These are phyloP conservation scores for Sebastes hubbsi DNA, from an alignment of 2,797 vertebrate genomes.

Conservation along the genomic window DNA sequence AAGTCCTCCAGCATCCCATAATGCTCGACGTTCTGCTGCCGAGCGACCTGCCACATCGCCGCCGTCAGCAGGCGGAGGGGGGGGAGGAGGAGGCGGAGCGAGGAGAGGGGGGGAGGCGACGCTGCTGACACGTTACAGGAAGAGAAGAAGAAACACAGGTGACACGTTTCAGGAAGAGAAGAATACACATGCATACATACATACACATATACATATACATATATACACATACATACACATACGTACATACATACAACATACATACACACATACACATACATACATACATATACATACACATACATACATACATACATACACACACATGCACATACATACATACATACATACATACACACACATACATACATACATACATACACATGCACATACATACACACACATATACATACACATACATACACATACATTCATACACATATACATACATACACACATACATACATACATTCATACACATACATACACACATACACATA, in stretches of 20 bases:
- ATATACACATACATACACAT: too few relatives aligned
- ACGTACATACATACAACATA: too few relatives aligned
- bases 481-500: accelerated
- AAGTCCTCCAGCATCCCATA: conserved; percentile 75
- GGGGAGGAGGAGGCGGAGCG: conserved; percentile 70
- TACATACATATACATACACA: accelerated
- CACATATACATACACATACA: accelerated
- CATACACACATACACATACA: too few relatives aligned
- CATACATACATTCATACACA: too few relatives aligned
- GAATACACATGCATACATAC: too few relatives aligned
- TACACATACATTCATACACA: accelerated
- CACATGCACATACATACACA: accelerated
- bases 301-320: accelerated
- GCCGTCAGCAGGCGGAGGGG: conserved; percentile 70
- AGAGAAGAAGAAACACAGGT: neutral
- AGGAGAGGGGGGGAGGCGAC: conserved; percentile 38
- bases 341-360: accelerated
- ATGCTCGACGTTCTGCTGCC: conserved; percentile 42
- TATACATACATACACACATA: accelerated
- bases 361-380: accelerated
- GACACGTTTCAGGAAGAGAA: too few relatives aligned
- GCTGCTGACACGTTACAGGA: conserved; percentile 7
- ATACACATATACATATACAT: too few relatives aligned
- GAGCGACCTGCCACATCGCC: conserved; percentile 61
- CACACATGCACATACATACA: accelerated